Percentiles rank a stretch among this genome's conserved stretches.
These are phyloP conservation scores for Pomatorhinus ruficollis DNA, from an alignment of 2,113 vertebrate species.

Conservation along the genomic window DNA sequence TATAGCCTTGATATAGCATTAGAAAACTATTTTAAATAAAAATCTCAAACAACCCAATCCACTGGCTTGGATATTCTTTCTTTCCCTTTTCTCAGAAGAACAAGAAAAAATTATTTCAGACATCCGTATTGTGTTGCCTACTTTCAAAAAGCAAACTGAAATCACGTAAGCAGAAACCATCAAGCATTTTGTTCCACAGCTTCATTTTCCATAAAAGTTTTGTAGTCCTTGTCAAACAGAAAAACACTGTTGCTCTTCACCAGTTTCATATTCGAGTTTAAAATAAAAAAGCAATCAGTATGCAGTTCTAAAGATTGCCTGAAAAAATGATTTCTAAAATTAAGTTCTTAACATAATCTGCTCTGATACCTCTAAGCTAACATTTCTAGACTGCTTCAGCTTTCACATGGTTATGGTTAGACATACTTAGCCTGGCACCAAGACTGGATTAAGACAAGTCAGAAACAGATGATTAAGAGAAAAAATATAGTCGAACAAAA, in stretches of 20 bases:
- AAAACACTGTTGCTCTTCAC: slow-evolving; percentile 3
- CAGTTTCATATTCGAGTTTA: slow-evolving; percentile 15
- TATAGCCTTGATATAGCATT: background rate
- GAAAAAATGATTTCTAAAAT: slow-evolving; percentile 49
- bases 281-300: slow-evolving; percentile 58
- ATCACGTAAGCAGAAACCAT: background rate
- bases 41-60: background rate
- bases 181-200: background rate
- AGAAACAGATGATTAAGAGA: background rate
- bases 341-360: slow-evolving; percentile 29
- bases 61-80: background rate
- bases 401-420: background rate
- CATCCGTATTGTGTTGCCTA: background rate
- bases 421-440: background rate
- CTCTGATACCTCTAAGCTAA: slow-evolving; percentile 6
- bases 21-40: background rate
- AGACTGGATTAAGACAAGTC: background rate
- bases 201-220: background rate
- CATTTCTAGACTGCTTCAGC: slow-evolving; percentile 11
- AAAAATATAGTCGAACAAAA: background rate
- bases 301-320: slow-evolving; percentile 20
- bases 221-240: background rate
- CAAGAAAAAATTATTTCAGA: background rate
- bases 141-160: background rate
- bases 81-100: background rate